Base-by-base conservation (phyloP, 1,140 invertebrate genomes). In the Hylyphantes graminicola region DNA sequence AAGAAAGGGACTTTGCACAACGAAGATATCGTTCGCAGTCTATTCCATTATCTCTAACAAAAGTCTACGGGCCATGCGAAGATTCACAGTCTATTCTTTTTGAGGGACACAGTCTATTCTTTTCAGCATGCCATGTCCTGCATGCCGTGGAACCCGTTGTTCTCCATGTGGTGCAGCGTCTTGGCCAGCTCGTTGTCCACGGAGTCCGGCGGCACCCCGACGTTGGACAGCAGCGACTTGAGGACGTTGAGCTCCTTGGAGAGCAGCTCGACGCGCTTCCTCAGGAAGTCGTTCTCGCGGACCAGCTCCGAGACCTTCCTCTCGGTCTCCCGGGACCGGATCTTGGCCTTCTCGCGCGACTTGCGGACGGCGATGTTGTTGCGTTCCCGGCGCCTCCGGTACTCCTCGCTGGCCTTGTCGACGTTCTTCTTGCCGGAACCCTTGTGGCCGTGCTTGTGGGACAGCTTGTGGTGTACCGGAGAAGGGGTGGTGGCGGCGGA, bases 331-430 rank as follows among this genome's bases (percentile, higher is more conserved):
- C 95, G 91, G 57, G 96, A 96, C 64, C 96, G 93, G 21, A 96
- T 93, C 91, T 98, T 99, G 51, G 97, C 97, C 91, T 99, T 99
- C 90, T 98, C 97, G 65, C 98, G 92, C 76, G 95, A 97, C 90
- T 99, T 99, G 68, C 97, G 91, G 59, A 99, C 98, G 2, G 97
- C 97, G 87, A 99, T 97, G 90, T 99, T 99, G 90, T 99, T 99
- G 67, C 97, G 92, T 88, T 98, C 96, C 10, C 97, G 92, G 74
- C 97, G 91, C 77, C 96, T 91, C 85, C 96, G 93, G 90, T 99
- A 99, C 89, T 98, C 97, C 88, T 98, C 96, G 86, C 94, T 96
- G 65, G 94, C 94, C 91, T 97, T 97, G 92, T 97, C 96, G 86
- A 96, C 87, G 57, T 73, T 79, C 73, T 88, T 88, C 82, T 88